Base-by-base conservation (phyloP, 2,797 vertebrate species). In the Austrolebias charrua region DNA sequence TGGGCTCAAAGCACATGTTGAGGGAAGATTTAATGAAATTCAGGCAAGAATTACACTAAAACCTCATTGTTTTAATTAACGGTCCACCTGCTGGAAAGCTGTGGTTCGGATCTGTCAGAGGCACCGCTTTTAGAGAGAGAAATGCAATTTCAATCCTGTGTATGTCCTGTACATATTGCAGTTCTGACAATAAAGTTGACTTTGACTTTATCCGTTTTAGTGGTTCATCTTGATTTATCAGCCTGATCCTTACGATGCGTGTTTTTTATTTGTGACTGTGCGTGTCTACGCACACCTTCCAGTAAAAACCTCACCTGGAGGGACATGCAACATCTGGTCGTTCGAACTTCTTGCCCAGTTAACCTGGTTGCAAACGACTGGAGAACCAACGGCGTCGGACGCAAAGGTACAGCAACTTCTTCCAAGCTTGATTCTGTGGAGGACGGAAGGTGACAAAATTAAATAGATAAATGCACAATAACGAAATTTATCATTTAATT, bases 311-410 rank as follows among this genome's bases (percentile, higher is more conserved):
- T 99, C 82, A 98, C 97, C 0, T 99, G 98, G 98, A 93, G 98
- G 63, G 98, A 99, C 85, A 99, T 99, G 98, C 98, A 99, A 87
- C 97, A 99, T 88, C 92, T 99, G 71, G 98, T 99, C 18, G 98
- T 99, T 4, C 92, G 87, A 86, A 98, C 96, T 0, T 98, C 98
- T 0, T 95, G 94, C 80, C 96, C 98, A 0, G 93, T 93, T 35
- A 94, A 97, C 88, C 95, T 99, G 75, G 93, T 94, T 0, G 94
- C 98, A 45, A 95, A 94, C 0, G 98, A 99, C 83, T 99, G 98
- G 98, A 90, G 91, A 79, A 96, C 93, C 87, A 99, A 99, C 0
- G 98, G 98, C 0, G 94, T 98, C 0, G 96, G 95, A 31, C 96
- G 98, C 59, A 94, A 94, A 96, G 98, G 98, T 99, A 90, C 40